Base-by-base conservation (phyloP, 2,888 invertebrate genomes). In the Conchocele bisecta region DNA sequence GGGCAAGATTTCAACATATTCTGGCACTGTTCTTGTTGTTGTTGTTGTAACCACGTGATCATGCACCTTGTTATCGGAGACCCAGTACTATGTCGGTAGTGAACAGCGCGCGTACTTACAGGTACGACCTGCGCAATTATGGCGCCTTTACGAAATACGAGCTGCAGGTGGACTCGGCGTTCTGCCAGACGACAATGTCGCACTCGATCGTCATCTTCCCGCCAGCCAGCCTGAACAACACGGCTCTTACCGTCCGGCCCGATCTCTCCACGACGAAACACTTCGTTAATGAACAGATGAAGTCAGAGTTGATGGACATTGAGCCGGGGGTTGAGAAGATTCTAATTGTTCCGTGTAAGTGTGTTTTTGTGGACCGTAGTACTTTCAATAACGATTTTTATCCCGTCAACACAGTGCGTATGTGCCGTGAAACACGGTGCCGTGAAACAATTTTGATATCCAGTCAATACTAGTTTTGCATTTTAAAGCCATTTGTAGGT, bases 201-300 rank as follows among this genome's bases (percentile, higher is more conserved):
- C 61, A 56, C 22, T 64, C 70, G 13, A 64, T 77, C 15, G 77
- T 77, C 2, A 71, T 77, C 13, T 77, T 77, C 41, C 77, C 77
- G 5, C 54, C 50, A 37, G 48, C 65, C 17, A 60, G 68, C 58
- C 65, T 77, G 15, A 77, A 77, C 20, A 68, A 51, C 15, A 71
- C 77, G 3, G 61, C 57, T 5, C 59, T 77, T 1, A 61, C 54
- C 7, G 74, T 77, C 26, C 60, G 44, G 33, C 77, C 77, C 1
- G 60, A 77, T 28, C 9, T 71, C 3, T 22, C 20, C 1, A 60
- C 11, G 9, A 59, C 35, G n/a, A 51, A 53, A 41, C 24, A 35
- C 13, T 77, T 71, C 28, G 60, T 77, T 3, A 59, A 67, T 4
- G 31, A 67, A 33, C 39, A 46, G 9, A 74, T 74, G 71, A 57